These are phyloP conservation scores for Scolopax rusticola DNA, from an alignment of 2,797 vertebrate genomes.

Conservation along the genomic window DNA sequence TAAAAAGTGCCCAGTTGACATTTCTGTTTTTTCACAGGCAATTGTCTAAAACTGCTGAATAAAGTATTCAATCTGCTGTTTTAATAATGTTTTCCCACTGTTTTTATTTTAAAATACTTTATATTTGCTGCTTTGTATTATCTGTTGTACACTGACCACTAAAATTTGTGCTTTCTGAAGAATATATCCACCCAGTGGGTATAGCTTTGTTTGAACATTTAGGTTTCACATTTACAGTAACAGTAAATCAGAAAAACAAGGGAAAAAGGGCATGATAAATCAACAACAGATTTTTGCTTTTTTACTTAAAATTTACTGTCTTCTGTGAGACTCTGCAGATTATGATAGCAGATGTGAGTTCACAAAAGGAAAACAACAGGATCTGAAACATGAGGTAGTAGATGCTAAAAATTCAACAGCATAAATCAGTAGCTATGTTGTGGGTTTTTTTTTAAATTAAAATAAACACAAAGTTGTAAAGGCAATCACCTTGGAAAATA, in stretches of 20 bases:
- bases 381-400: not conserved
- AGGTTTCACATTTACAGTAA: not conserved
- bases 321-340: not conserved
- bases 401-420: not conserved
- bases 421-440: not conserved
- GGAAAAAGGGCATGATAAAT: not conserved
- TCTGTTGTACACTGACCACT: not conserved
- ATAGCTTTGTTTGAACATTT: not conserved
- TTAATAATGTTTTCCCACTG: not conserved
- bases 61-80: not conserved
- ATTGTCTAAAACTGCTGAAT: not conserved
- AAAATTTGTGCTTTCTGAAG: not conserved
- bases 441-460: not conserved
- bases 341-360: not conserved
- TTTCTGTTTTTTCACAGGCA: not conserved
- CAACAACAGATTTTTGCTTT: not conserved
- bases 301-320: not conserved
- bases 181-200: not conserved
- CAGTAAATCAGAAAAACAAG: not conserved
- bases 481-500: not conserved
- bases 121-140: not conserved
- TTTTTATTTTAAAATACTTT: not conserved
- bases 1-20: not conserved
- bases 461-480: not conserved
- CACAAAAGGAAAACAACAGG: not conserved